These are phyloP conservation scores for Aldrovandia affinis DNA, from an alignment of 2,797 vertebrate genomes.

Conservation along the genomic window DNA sequence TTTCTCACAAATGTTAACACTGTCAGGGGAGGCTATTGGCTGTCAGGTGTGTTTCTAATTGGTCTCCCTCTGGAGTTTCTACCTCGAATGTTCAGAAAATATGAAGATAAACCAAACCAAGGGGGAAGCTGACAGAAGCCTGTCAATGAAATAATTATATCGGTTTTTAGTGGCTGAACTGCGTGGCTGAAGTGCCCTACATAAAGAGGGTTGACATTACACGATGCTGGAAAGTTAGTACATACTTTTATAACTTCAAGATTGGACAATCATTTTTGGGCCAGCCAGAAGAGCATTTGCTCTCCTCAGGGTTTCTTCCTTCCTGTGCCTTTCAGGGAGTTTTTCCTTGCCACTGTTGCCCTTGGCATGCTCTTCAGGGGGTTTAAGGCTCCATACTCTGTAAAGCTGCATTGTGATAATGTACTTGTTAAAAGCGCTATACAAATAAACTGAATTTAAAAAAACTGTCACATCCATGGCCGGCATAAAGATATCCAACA, in stretches of 20 bases:
- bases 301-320: too few relatives aligned
- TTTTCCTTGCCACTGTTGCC: too few relatives aligned
- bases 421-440: too few relatives aligned
- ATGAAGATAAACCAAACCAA: conserved; percentile 5
- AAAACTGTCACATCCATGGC: background rate
- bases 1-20: background rate
- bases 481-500: background rate
- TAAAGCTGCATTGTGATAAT: too few relatives aligned
- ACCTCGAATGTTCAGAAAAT: background rate
- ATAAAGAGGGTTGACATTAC: too few relatives aligned
- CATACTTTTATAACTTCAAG: too few relatives aligned
- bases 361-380: too few relatives aligned
- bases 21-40: background rate
- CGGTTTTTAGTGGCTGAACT: background rate
- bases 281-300: too few relatives aligned
- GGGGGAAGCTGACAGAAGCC: background rate
- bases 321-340: too few relatives aligned
- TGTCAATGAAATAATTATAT: background rate
- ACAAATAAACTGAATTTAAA: too few relatives aligned
- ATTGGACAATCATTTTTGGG: background rate
- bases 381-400: too few relatives aligned
- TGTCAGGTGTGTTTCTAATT: conserved; percentile 3
- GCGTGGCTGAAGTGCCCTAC: background rate
- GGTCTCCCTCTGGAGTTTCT: background rate
- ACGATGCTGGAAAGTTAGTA: too few relatives aligned